phyloP scores from a whole-genome alignment of 2,888 invertebrate genomes.

The Thereva unica region DNA sequence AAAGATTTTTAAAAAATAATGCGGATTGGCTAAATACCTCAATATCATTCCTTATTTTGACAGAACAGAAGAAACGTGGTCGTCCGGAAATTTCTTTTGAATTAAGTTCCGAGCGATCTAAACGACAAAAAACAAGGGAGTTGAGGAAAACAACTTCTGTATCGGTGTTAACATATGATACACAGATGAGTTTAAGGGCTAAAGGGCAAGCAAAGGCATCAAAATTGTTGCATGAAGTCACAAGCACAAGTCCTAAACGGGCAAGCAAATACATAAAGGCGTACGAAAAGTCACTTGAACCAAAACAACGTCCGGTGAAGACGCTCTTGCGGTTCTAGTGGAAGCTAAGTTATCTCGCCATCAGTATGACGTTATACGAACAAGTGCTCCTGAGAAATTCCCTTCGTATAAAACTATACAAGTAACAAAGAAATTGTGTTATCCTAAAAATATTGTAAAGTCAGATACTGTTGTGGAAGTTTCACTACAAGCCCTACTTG shows the following conservation, averaged over 20 bases:
- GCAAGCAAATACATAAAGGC: conserved; percentile 1
- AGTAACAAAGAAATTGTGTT: conserved; percentile 44
- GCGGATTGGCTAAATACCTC: neutral
- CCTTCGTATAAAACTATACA: conserved; percentile 46
- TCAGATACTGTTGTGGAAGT: conserved; percentile 43
- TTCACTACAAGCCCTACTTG: conserved; percentile 44
- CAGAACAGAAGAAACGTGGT: too few species aligned
- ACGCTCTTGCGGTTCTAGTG: conserved; percentile 45
- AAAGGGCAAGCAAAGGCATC: conserved; percentile 3
- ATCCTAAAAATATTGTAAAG: conserved; percentile 44
- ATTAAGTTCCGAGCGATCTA: too few species aligned
- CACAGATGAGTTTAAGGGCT: conserved; percentile 13
- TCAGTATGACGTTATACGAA: conserved; percentile 46
- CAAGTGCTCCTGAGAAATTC: conserved; percentile 45
- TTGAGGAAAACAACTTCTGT: too few species aligned
- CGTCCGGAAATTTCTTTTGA: too few species aligned
- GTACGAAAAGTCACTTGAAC: conserved; percentile 9
- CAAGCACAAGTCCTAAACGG: neutral
- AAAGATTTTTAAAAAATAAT: neutral
- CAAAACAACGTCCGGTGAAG: conserved; percentile 42
- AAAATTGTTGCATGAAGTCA: neutral
- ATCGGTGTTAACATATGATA: too few species aligned
- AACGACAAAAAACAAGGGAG: too few species aligned
- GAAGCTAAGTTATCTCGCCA: conserved; percentile 45
- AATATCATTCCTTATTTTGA: too few species aligned